Evolutionary conservation across 1,140 invertebrate genomes (phyloP), one percentile per base, ranked within the genome.

Genomic region (Teleogryllus occipitalis): DNA sequence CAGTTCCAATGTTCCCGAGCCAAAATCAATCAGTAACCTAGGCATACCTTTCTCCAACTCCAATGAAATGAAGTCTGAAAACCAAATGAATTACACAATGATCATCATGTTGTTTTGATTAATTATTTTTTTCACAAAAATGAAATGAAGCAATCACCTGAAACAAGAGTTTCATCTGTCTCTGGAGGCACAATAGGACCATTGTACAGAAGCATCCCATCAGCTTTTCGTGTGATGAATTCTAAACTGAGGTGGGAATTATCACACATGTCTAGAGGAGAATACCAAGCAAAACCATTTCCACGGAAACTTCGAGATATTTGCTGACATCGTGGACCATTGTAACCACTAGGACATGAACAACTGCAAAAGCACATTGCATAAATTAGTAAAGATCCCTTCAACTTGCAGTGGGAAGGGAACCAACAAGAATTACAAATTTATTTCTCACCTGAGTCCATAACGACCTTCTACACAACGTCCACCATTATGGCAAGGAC

Each of bases 231-330:
- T 0, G 97, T 98, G 79, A 97, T 94, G 84, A 99, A 98, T 86
- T 99, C 97, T 79, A 99, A 91, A 83, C 95, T 97, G 74, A 99
- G 89, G 87, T 97, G 96, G 39, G 97, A 97, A 79, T 93, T 93
- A 83, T 98, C 96, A 86, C 97, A 99, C 93, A 98, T 97, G 84
- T 97, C 95, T 8, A 99, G 87, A 0, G 97, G 92, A 0, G 96
- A 94, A 88, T 97, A 98, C 95, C 97, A 97, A 12, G 97, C 97
- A 94, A 95, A 97, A 7, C 96, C 96, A 83, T 94, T 95, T 0
- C 95, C 95, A 82, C 92, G 90, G 87, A 99, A 99, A 84, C 95
- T 96, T 84, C 97, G 90, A 0, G 95, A 95, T 0, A 96, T 97
- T 87, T 98, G 95, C 86, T 99, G 97, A 88, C 98, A 99, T 73